Evolutionary conservation across 2,113 vertebrate species (phyloP), one percentile per base, ranked within the genome.

Genomic region (Candoia aspera): DNA sequence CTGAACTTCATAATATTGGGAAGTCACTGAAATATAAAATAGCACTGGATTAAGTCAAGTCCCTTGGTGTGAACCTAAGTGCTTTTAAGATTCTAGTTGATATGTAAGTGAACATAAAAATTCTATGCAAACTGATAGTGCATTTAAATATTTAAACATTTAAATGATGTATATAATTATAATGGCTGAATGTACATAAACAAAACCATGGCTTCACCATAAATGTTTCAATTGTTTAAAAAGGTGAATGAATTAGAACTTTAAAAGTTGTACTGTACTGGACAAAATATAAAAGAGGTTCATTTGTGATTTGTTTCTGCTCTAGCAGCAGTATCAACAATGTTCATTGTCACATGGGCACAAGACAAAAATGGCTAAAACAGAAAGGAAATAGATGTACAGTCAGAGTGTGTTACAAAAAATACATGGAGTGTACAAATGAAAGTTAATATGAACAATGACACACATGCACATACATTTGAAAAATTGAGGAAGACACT

Each of bases 261-360:
- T 64, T 86, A 13, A 64, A 64, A 49, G 46, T 37, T 91, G 19
- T 60, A 24, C 33, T 94, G 26, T 24, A 87, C 1, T 42, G 46
- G 15, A 85, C 87, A 90, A 73, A 8, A 89, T 93, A 49, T 94
- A 94, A 53, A 92, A 90, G 4, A 91, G 58, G 24, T 85, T 10
- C 13, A 13, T 29, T 33, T 53, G 13, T 33, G 49, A n/a, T 37
- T 33, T 90, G 90, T 91, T 24, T 79, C 6, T 1, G n/a, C 24
- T 54, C 85, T 57, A 92, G 85, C 73, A 92, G 58, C 93, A 58
- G 93, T 91, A 97, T 92, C 86, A 95, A 83, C 17, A 94, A 93
- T 0, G 73, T 95, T 91, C 92, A 96, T 93, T 92, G 94, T 95
- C 94, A 88, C 0, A 4, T 87, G 87, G 92, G 92, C 89, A 53